phyloP scores from a whole-genome alignment of 2,113 vertebrate species.

The Tretioscincus oriximinensis region DNA sequence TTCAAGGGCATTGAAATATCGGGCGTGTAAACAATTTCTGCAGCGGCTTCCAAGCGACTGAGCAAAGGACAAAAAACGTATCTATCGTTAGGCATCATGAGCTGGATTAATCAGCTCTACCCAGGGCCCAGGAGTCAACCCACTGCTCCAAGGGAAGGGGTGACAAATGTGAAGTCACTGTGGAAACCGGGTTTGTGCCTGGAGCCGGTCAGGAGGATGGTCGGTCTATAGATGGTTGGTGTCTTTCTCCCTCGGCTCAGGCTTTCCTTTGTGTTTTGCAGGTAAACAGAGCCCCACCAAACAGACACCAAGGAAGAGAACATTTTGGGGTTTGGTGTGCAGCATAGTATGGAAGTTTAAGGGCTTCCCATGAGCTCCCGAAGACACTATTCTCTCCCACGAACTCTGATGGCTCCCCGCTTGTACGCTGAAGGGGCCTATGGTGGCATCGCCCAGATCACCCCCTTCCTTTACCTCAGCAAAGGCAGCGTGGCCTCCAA shows the following conservation, averaged over 20 bases:
- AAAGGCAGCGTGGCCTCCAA: slow-evolving; percentile 93
- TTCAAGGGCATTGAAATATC: too few species aligned
- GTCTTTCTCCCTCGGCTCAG: too few species aligned
- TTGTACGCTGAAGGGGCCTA: slow-evolving; percentile 84
- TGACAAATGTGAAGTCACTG: too few species aligned
- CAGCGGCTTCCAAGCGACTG: too few species aligned
- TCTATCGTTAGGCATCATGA: too few species aligned
- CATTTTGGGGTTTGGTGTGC: slow-evolving; percentile 35
- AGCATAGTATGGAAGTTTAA: slow-evolving; percentile 72
- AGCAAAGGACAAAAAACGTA: too few species aligned
- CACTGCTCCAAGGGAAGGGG: too few species aligned
- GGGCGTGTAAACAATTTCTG: too few species aligned
- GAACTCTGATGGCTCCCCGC: slow-evolving; percentile 83
- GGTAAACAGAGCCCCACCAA: slow-evolving; percentile 38
- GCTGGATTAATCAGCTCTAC: too few species aligned
- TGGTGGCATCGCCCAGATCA: slow-evolving; percentile 94
- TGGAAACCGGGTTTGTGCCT: too few species aligned
- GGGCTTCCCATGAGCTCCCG: slow-evolving; percentile 84
- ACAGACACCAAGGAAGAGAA: background rate
- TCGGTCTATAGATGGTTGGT: too few species aligned
- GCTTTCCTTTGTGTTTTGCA: slow-evolving; percentile 72
- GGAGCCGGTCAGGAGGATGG: too few species aligned
- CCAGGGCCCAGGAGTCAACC: background rate
- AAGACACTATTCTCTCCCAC: slow-evolving; percentile 88
- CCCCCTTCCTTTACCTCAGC: slow-evolving; percentile 92